Percentiles rank a stretch among this genome's conserved stretches.
These are phyloP conservation scores for Machaerirhynchus nigripectus DNA, from an alignment of 2,113 vertebrate genomes.

Conservation along the genomic window DNA sequence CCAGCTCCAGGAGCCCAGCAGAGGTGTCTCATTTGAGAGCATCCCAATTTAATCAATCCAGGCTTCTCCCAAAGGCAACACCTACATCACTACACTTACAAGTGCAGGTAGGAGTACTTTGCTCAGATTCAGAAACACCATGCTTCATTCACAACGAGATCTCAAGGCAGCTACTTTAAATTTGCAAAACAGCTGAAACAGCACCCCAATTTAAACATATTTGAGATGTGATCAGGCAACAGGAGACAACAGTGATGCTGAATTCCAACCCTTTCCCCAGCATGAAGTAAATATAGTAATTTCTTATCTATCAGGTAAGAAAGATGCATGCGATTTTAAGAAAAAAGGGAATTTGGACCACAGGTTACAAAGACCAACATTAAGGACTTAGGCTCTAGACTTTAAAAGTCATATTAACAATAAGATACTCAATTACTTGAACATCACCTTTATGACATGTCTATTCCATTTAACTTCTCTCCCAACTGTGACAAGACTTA, in stretches of 20 bases:
- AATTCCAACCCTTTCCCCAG: constrained; percentile 15
- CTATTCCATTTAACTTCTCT: constrained; percentile 33
- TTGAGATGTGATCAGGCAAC: not conserved
- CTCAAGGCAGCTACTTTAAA: not conserved
- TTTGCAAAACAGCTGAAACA: not conserved
- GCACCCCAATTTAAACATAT: not conserved
- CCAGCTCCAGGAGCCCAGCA: not conserved
- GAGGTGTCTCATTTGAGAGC: rapidly evolving
- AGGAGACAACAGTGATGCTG: not conserved
- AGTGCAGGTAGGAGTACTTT: not conserved
- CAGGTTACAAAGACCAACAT: constrained; percentile 47
- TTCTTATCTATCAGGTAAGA: not conserved
- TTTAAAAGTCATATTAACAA: constrained; percentile 56
- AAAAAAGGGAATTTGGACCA: constrained; percentile 17
- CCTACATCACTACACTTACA: not conserved
- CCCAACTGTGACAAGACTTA: not conserved
- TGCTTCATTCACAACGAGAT: not conserved
- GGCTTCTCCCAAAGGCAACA: not conserved
- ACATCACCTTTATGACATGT: not conserved
- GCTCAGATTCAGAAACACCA: not conserved
- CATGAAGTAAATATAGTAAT: not conserved
- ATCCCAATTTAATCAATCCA: not conserved
- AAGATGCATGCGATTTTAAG: constrained; percentile 47
- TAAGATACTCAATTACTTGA: not conserved
- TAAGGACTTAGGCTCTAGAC: constrained; percentile 64